Percentiles rank a stretch among this genome's conserved stretches.
phyloP scores from a whole-genome alignment of 2,113 vertebrate species.

The Microtus pennsylvanicus region DNA sequence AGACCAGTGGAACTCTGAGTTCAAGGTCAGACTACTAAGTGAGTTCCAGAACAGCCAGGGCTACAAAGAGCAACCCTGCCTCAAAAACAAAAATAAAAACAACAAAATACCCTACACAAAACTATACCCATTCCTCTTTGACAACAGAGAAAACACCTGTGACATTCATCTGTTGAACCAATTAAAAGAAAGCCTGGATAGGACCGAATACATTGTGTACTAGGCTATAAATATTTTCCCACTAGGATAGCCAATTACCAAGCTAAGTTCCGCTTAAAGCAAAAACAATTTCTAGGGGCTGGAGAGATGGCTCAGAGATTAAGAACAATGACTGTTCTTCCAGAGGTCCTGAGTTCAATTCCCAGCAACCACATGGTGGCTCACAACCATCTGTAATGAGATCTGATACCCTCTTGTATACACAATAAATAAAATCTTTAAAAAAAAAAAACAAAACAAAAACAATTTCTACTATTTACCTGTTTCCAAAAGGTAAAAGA shows the following conservation, averaged over 20 bases:
- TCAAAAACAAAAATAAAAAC: background rate
- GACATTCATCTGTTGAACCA: background rate
- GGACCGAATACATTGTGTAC: background rate
- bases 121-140: background rate
- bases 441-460: background rate
- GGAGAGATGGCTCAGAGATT: too few relatives aligned
- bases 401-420: too few relatives aligned
- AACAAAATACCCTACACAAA: slow-evolving; percentile 14
- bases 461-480: slow-evolving; percentile 12
- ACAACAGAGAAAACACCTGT: slow-evolving; percentile 41
- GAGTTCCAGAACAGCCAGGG: background rate
- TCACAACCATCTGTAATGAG: too few relatives aligned
- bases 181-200: background rate
- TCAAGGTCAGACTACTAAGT: background rate
- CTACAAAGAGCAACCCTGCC: background rate
- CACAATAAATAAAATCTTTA: too few relatives aligned
- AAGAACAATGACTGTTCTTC: too few relatives aligned
- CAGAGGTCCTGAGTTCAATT: too few relatives aligned
- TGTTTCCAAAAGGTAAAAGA: slow-evolving; percentile 47
- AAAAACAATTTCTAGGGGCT: slow-evolving; percentile 28
- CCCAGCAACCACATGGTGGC: too few relatives aligned
- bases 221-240: slow-evolving; percentile 29
- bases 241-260: slow-evolving; percentile 32
- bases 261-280: background rate
- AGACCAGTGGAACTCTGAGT: background rate